Conservation (phyloP, 1,140 invertebrate genomes). For the Ctenoplectra terminalis region DNA sequence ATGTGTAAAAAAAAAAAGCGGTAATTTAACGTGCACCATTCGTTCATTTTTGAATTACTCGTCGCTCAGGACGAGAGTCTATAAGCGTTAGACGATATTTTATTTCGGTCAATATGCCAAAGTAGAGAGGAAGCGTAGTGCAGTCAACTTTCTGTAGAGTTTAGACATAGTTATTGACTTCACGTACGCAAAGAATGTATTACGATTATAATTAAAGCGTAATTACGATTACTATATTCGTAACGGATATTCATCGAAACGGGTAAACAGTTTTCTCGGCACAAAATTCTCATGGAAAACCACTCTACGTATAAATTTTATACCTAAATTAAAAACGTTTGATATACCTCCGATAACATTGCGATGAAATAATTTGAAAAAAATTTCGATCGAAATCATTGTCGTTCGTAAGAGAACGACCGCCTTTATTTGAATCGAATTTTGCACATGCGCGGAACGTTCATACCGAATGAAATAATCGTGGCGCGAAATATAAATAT, state of each 20-base stretch:
- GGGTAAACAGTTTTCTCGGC: no score
- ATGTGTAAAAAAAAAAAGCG: slow-evolving; percentile 5
- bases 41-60: not conserved
- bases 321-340: not conserved
- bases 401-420: not conserved
- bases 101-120: slow-evolving; percentile 54
- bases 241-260: no score
- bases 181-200: slow-evolving; percentile 2
- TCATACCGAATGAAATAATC: not conserved
- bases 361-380: not conserved
- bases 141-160: slow-evolving; percentile 27
- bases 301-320: not conserved
- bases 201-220: slow-evolving; percentile 1
- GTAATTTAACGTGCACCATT: slow-evolving; percentile 25
- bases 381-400: not conserved
- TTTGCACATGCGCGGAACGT: not conserved
- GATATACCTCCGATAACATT: slow-evolving; percentile 2
- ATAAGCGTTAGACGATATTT: slow-evolving; percentile 36
- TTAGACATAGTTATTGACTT: slow-evolving; percentile 30
- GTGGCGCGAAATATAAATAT: not conserved
- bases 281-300: not conserved
- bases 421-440: not conserved
- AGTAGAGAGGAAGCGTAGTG: slow-evolving; percentile 53
- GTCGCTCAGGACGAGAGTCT: not conserved
- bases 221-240: not conserved